These are phyloP conservation scores for Yponomeuta malinellus DNA, from an alignment of 2,888 invertebrate genomes.

Conservation along the genomic window DNA sequence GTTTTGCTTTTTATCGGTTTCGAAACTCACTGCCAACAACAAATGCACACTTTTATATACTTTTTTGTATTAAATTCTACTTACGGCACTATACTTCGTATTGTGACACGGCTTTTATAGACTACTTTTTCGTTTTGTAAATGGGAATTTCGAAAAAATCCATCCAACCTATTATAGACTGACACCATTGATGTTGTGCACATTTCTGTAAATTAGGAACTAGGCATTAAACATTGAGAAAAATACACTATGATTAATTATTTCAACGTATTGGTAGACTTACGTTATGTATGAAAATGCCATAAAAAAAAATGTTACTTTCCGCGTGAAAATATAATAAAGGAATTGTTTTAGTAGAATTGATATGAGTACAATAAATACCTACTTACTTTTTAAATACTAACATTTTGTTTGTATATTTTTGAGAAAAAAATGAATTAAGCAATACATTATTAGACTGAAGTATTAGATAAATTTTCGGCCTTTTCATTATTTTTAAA, in stretches of 20 bases:
- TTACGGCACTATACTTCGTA: constrained; percentile 19
- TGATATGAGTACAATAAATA: constrained; percentile 51
- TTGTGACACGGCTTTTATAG: constrained; percentile 31
- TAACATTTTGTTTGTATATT: constrained; percentile 7
- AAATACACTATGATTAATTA: constrained; percentile 36
- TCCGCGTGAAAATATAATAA: constrained; percentile 30
- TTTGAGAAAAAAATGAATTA: not conserved
- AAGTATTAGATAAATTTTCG: constrained; percentile 64
- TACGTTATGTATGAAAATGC: constrained; percentile 34
- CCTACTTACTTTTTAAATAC: constrained; percentile 2
- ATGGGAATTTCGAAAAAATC: constrained; percentile 51
- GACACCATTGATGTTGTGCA: constrained; percentile 73
- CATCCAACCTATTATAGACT: constrained; percentile 74
- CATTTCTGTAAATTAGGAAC: constrained; percentile 60
- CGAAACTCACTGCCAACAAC: constrained; percentile 16
- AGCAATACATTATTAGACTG: constrained; percentile 67
- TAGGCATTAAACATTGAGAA: constrained; percentile 52
- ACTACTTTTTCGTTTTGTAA: constrained; percentile 29
- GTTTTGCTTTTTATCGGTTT: constrained; percentile 23
- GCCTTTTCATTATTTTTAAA: constrained; percentile 43
- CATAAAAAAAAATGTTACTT: constrained; percentile 39
- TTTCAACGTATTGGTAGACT: constrained; percentile 30
- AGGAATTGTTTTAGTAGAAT: constrained; percentile 60
- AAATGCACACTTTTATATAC: constrained; percentile 5
- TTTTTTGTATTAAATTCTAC: constrained; percentile 8